Conservation (phyloP, 2,888 invertebrate genomes). For the Silvanus unidentatus region DNA sequence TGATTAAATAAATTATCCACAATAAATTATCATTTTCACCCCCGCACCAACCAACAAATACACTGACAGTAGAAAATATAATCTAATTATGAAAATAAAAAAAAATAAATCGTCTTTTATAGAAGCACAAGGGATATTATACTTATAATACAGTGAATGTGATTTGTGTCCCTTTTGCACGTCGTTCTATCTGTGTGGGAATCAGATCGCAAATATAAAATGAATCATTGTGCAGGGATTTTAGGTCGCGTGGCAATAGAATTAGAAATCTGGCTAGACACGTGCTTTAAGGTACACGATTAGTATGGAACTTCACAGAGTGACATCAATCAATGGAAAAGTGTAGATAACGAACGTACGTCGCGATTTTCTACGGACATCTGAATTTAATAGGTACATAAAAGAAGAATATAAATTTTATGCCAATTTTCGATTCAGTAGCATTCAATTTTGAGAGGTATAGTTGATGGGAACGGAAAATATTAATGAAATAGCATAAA, state of each 20-base stretch:
- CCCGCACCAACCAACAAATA: no score
- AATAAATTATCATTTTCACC: no score
- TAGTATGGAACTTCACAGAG: conserved; percentile 35
- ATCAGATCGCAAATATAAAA: conserved; percentile 38
- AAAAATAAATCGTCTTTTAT: conserved; percentile 35
- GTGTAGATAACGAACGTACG: conserved; percentile 39
- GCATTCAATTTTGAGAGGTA: no score
- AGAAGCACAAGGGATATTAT: no score
- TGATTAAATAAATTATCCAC: no score
- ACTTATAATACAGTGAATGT: no score
- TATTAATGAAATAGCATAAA: no score
- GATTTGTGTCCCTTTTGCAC: no score
- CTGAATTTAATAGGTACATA: no score
- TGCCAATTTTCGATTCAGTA: no score
- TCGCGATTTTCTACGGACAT: conserved; percentile 26
- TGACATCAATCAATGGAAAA: conserved; percentile 44
- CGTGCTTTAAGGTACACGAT: conserved; percentile 43
- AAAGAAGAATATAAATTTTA: no score
- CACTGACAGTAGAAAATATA: conserved; percentile 8
- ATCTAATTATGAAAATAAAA: conserved; percentile 41
- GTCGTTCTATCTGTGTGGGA: conserved; percentile 37
- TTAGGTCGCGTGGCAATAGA: conserved; percentile 38
- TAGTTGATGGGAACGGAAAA: no score
- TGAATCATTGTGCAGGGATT: conserved; percentile 44
- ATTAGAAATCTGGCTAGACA: conserved; percentile 35